Evolutionary conservation across 1,140 invertebrate genomes (phyloP), one percentile per base, ranked within the genome.

Genomic region (Prorops nasuta): DNA sequence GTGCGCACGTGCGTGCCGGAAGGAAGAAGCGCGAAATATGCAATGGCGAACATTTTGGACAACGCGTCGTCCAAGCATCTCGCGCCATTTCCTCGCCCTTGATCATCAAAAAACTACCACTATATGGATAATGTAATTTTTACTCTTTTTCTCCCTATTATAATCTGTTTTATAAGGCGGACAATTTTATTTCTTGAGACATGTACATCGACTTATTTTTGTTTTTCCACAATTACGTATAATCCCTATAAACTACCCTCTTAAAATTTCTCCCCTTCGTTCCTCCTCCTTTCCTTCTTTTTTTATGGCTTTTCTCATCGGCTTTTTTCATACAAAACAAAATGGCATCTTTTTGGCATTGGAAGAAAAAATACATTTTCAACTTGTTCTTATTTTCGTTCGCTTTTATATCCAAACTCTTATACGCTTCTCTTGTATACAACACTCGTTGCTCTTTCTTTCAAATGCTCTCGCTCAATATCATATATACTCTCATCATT

Each of bases 321-420:
- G 47, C 31, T 46, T 65, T 71, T 70, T 74, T 70, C 62, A 56
- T 71, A 72, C 37, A 68, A 67, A 69, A 74, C 71, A 74, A 72
- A 73, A 74, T 69, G 67, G 61, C 67, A 68, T 71, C 66, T 69
- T 76, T 76, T 77, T 76, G 74, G 74, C 74, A 74, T 76, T 72
- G 66, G 72, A 76, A 77, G 74, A 73, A 74, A 76, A 74, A 73
- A 70, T 73, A 74, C 61, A 68, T 63, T 66, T 66, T 60, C 54
- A 55, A 59, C 47, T 47, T 55, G 60, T 61, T 57, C 49, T 63
- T 57, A 59, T 39, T 51, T n/a, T n/a, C 45, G 17, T 56, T 58
- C 42, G 44, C 51, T 58, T 58, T n/a, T n/a, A n/a, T n/a, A n/a
- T n/a, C n/a, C n/a, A n/a, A n/a, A n/a, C n/a, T n/a, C n/a, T n/a